These are phyloP conservation scores for Sebastes matsubarae DNA, from an alignment of 2,797 vertebrate genomes.

Conservation along the genomic window DNA sequence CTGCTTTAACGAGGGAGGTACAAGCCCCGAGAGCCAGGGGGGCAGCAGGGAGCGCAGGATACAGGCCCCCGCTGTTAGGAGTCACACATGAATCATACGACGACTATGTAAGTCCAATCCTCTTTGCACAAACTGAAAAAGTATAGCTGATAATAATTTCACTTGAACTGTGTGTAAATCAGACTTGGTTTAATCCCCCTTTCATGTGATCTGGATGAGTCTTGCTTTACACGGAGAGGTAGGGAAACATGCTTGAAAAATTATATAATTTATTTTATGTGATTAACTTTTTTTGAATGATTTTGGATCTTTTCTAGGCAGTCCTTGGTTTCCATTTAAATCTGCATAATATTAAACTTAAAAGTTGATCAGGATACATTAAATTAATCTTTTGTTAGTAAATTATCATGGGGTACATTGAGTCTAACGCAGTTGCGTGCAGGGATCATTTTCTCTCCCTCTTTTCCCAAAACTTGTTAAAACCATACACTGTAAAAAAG, in stretches of 20 bases:
- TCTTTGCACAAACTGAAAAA: constrained; percentile 42
- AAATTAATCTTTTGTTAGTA: background rate
- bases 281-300: background rate
- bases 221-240: constrained; percentile 4
- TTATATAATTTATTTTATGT: background rate
- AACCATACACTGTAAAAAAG: too few species aligned
- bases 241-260: constrained; percentile 17
- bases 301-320: background rate
- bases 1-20: constrained; percentile 86
- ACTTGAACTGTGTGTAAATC: constrained; percentile 52
- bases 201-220: constrained; percentile 44
- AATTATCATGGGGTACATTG: background rate
- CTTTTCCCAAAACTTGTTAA: background rate
- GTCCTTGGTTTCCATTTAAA: background rate
- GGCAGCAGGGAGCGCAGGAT: constrained; percentile 83
- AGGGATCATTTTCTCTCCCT: background rate
- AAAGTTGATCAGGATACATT: background rate
- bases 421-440: background rate
- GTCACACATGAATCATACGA: constrained; percentile 91
- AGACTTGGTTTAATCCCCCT: constrained; percentile 52
- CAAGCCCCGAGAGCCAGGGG: constrained; percentile 86
- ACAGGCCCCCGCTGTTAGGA: constrained; percentile 88
- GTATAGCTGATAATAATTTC: constrained; percentile 38
- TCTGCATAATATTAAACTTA: background rate
- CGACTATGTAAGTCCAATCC: constrained; percentile 92